A percentile compares a stretch with the other conserved stretches of the same genome.
Evolutionary conservation across 1,140 invertebrate genomes (phyloP).

Genomic region (Diorhabda sublineata): DNA sequence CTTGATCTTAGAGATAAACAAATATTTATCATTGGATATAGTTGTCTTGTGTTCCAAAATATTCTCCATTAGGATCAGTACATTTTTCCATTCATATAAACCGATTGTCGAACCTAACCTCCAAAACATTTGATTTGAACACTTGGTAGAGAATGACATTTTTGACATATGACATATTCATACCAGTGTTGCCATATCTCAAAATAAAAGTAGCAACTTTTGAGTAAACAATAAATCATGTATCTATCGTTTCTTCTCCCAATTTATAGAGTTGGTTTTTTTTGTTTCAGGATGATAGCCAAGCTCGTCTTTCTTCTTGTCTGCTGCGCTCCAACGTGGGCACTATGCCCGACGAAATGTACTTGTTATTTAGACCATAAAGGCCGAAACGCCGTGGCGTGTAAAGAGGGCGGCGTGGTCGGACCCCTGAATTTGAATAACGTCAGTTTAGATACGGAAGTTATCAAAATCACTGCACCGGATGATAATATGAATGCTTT

Average conservation of each 20-base stretch:
- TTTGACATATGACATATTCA: no score
- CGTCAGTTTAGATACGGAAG: constrained; percentile 59
- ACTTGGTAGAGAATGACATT: no score
- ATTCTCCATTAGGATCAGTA: no score
- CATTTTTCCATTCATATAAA: no score
- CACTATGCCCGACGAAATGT: constrained; percentile 45
- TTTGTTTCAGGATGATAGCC: constrained; percentile 51
- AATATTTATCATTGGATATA: no score
- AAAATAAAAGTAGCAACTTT: no score
- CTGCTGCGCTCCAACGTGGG: constrained; percentile 49
- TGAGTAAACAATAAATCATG: background rate
- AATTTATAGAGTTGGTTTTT: constrained; percentile 4
- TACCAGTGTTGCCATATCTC: no score
- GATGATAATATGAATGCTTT: constrained; percentile 59
- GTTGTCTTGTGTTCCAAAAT: no score
- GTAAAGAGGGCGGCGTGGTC: constrained; percentile 57
- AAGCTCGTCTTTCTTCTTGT: constrained; percentile 38
- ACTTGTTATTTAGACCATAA: constrained; percentile 38
- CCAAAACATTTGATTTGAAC: no score
- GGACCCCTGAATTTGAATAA: constrained; percentile 56
- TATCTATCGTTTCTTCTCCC: background rate
- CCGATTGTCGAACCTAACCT: no score
- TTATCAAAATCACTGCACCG: constrained; percentile 67
- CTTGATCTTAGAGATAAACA: no score
- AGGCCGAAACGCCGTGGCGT: constrained; percentile 43